Base-by-base conservation (phyloP, 2,113 vertebrate genomes). In the Eulemur rufifrons region DNA sequence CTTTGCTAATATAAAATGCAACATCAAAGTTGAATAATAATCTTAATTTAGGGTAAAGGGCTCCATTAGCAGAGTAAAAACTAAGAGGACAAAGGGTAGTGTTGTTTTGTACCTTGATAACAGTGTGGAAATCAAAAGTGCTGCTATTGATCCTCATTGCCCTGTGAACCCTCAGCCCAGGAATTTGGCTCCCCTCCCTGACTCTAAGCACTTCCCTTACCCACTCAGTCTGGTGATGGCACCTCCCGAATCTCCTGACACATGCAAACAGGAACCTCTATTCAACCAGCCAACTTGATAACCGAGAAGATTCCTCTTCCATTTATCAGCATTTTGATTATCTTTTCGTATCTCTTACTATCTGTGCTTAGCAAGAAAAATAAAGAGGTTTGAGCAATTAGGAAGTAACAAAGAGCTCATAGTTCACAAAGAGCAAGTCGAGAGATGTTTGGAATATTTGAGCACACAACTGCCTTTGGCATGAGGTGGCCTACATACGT, bases 1-100 rank as follows among this genome's bases (percentile, higher is more conserved):
- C 96, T 97, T 97, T 97, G 92, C 80, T 92, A 86, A 96, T 83
- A 94, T 87, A 94, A 97, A 97, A 95, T 54, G 39, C 81, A 95
- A 91, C 83, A 96, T 97, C 87, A 97, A 94, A 95, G 96, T 95
- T 82, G 88, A 97, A 73, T 95, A 95, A 92, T 92, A 73, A 86
- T 96, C 92, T 96, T 97, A 96, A 96, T 96, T 98, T 96, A 82
- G 77, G 86, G 90, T 77, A 56, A 96, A 96, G n/a, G 63, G 61
- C 77, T 97, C 84, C 80, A 96, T 95, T 97, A 97, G 76, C 80
- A n/a, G 74, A 89, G 61, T 42, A 59, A 92, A 97, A 96, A 88
- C 93, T 42, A 96, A 88, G 91, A 89, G 98, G 97, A 90, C 97
- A 97, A 97, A 98, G 98, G 97, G 97, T 87, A 97, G 90, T 92